Percentiles rank a stretch among this genome's conserved stretches.
These are phyloP conservation scores for Ochotona curzoniae DNA, from an alignment of 2,113 vertebrate genomes.

Conservation along the genomic window DNA sequence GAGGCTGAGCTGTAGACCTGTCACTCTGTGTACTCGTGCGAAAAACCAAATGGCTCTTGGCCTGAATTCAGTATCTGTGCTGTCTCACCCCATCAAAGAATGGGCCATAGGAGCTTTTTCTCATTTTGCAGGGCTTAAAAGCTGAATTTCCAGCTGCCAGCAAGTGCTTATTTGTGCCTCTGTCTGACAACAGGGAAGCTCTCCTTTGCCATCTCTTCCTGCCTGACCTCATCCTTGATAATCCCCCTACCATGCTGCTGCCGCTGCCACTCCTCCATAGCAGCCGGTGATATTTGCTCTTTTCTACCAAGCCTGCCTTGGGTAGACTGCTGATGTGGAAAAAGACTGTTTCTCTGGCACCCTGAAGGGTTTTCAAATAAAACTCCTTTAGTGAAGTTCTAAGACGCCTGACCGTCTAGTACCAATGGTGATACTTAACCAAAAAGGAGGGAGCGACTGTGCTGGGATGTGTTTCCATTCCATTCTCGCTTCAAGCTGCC, in stretches of 20 bases:
- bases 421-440: not conserved
- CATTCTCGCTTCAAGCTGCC: not conserved
- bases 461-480: not conserved
- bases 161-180: conserved; percentile 59
- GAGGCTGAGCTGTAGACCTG: not conserved
- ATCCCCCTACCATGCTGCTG: not conserved
- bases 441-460: not conserved
- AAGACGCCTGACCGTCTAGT: conserved; percentile 27
- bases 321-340: conserved; percentile 56
- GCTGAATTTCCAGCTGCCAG: conserved; percentile 45
- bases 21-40: not conserved
- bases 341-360: conserved; percentile 54
- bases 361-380: conserved; percentile 73
- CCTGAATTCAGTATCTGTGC: not conserved
- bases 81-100: not conserved
- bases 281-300: conserved; percentile 34
- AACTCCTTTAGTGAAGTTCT: conserved; percentile 63
- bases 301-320: not conserved
- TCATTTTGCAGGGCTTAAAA: conserved; percentile 44
- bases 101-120: not conserved
- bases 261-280: not conserved
- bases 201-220: conserved; percentile 35
- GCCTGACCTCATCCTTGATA: conserved; percentile 48
- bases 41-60: not conserved
- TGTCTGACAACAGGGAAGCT: conserved; percentile 52